These are phyloP conservation scores for Molossus molossus DNA, from an alignment of 2,797 vertebrate species.

Conservation along the genomic window DNA sequence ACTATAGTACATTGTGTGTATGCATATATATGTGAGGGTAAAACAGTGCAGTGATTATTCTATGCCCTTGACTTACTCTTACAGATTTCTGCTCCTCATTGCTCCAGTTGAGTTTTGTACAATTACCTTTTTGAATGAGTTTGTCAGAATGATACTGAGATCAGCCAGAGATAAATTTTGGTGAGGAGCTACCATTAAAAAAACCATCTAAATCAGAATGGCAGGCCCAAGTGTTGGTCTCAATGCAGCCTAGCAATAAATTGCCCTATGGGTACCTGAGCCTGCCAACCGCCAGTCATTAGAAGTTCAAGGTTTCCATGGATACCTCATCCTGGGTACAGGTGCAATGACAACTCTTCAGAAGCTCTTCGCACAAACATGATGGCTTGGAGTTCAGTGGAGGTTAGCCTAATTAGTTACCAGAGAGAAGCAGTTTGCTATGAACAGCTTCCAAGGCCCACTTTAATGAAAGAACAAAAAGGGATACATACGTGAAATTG, in stretches of 20 bases:
- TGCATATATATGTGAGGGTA: neutral
- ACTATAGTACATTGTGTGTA: neutral
- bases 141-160: slow-evolving; percentile 37
- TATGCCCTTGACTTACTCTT: slow-evolving; percentile 56
- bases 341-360: slow-evolving; percentile 26
- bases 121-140: slow-evolving; percentile 65
- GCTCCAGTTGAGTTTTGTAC: neutral
- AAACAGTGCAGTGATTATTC: neutral
- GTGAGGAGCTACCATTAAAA: neutral
- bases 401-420: slow-evolving; percentile 58
- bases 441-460: slow-evolving; percentile 40
- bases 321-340: slow-evolving; percentile 31
- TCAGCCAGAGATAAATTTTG: slow-evolving; percentile 14
- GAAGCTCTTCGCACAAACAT: slow-evolving; percentile 30
- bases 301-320: slow-evolving; percentile 35
- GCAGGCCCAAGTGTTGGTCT: neutral
- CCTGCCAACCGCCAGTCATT: slow-evolving; percentile 40
- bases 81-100: neutral
- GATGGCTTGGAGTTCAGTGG: neutral
- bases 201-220: slow-evolving; percentile 29
- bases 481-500: neutral
- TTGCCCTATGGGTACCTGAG: neutral
- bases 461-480: slow-evolving; percentile 71
- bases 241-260: slow-evolving; percentile 6
- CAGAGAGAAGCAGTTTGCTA: slow-evolving; percentile 8